Evolutionary conservation across 2,888 invertebrate genomes (phyloP).

Genomic region (Nebria brevicollis): DNA sequence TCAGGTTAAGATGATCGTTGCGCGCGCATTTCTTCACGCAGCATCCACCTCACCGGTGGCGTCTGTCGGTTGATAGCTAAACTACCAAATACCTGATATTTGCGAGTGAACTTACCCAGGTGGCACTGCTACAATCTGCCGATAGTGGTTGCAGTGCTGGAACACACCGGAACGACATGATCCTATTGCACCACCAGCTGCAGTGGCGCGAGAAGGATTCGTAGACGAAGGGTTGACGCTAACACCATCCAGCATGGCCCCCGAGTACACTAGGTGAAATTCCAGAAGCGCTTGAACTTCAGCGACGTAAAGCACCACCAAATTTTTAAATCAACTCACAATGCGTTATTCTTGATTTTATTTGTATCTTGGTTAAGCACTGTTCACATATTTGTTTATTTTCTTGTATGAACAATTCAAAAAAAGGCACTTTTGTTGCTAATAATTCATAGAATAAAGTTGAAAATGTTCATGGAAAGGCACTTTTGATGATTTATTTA

Average conservation of each 20-base stretch:
- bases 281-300: not conserved
- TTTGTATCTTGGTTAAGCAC: too few species aligned
- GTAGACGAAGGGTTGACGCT: not conserved
- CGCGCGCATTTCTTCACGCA: conserved; percentile 32
- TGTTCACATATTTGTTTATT: too few species aligned
- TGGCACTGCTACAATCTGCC: conserved; percentile 70
- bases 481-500: too few species aligned
- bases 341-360: too few species aligned
- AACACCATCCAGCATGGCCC: conserved; percentile 41
- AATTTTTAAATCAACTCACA: too few species aligned
- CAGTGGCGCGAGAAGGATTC: not conserved
- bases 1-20: conserved; percentile 22
- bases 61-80: conserved; percentile 25
- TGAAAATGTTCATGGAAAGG: too few species aligned
- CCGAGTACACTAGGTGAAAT: not conserved
- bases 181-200: conserved; percentile 49
- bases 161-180: conserved; percentile 76
- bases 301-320: not conserved
- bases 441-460: too few species aligned
- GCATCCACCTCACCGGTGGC: conserved; percentile 36
- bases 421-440: too few species aligned
- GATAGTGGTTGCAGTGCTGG: conserved; percentile 73
- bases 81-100: conserved; percentile 16
- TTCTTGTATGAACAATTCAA: too few species aligned
- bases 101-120: conserved; percentile 70